Base-by-base conservation (phyloP, 2,888 invertebrate species). In the Lydus trimaculatus region DNA sequence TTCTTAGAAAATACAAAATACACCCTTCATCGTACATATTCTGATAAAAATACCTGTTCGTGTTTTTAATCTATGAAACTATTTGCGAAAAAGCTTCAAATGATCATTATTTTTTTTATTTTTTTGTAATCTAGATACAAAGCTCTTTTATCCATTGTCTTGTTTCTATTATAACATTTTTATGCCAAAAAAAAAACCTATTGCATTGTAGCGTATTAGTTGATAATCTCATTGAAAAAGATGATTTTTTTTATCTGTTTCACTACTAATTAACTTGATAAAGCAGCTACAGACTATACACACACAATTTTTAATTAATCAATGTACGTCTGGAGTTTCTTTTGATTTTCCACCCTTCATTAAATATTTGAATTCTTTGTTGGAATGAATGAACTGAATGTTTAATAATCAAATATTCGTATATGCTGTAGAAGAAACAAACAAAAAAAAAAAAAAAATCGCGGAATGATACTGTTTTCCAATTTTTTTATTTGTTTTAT, bases 371-470 rank as follows among this genome's bases (percentile, higher is more conserved):
- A 17, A n/a, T 17, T 43, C n/a, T n/a, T 43, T 43, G 15, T 39
- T 39, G 39, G 11, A 33, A 33, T 11, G 8, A 69, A 69, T 66
- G 63, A 66, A 65, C 64, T 66, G 66, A 69, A 69, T 69, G 63
- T 69, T 64, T 64, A 63, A 63, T 61, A 61, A 66, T 61, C 66
- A 69, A 66, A 61, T 65, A 61, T 61, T 58, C 64, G 64, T 64
- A 69, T 69, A 69, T 63, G 20, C 8, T n/a, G n/a, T n/a, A n/a
- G n/a, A n/a, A n/a, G n/a, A n/a, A n/a, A n/a, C n/a, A n/a, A n/a
- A n/a, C n/a, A n/a, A n/a, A n/a, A n/a, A n/a, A n/a, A n/a, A n/a
- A n/a, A n/a, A n/a, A n/a, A 20, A 20, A 59, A 66, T 56, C 58
- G 62, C 63, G 63, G 60, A 66, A 69, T 64, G 63, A 69, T 69